These are phyloP conservation scores for Pseudomyrmex concolor DNA, from an alignment of 1,140 invertebrate species.

Conservation along the genomic window DNA sequence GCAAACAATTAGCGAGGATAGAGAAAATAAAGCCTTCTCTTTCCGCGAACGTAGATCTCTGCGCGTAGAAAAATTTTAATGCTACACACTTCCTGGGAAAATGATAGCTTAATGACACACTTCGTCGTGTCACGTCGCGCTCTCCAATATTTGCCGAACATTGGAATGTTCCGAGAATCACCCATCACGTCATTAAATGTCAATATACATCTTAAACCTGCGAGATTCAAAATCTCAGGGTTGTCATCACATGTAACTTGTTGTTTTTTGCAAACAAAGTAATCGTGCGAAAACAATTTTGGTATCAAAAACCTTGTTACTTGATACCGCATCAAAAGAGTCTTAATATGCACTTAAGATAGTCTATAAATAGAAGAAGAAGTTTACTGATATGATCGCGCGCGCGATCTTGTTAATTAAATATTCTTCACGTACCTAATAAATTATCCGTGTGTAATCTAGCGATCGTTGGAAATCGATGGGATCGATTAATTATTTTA, in stretches of 20 bases:
- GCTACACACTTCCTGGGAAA: conserved; percentile 39
- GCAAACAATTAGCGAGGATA: not conserved
- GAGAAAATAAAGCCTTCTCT: not conserved
- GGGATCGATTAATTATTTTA: not conserved
- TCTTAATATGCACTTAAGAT: not conserved
- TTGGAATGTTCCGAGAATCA: conserved; percentile 54
- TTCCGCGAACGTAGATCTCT: not conserved
- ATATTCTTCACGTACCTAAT: not conserved
- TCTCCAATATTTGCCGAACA: conserved; percentile 55
- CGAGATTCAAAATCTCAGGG: conserved; percentile 17
- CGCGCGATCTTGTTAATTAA: not conserved
- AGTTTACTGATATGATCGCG: not conserved
- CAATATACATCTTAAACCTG: conserved; percentile 44
- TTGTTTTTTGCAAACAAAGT: not conserved
- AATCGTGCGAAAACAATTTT: too few species aligned
- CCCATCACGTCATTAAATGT: conserved; percentile 20
- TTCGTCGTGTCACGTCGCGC: conserved; percentile 7
- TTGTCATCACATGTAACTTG: conserved; percentile 20
- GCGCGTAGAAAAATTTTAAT: conserved; percentile 13
- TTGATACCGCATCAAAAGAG: not conserved
- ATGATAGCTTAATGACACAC: conserved; percentile 47
- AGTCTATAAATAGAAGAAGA: not conserved
- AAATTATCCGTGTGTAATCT: not conserved
- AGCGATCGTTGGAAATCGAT: not conserved
- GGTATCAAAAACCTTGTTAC: too few species aligned